Base-by-base conservation (phyloP, 2,888 invertebrate species). In the Orthosia gothica region DNA sequence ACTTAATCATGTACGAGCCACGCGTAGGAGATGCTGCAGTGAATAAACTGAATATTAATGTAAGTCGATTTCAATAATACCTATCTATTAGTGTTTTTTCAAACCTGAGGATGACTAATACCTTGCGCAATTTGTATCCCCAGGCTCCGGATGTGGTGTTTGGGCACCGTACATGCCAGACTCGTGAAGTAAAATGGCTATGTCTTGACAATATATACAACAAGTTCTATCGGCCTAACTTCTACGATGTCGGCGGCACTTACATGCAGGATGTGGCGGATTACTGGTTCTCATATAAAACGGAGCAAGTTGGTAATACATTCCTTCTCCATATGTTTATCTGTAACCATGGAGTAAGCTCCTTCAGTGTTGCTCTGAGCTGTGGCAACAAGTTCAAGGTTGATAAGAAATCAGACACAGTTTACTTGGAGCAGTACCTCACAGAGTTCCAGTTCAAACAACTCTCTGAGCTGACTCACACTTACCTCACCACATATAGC, bases 181-280 rank as follows among this genome's bases (percentile, higher is more conserved):
- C 96, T 3, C 84, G 84, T 2, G 91, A 94, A 49, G 94, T 91
- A 0, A 93, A 91, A 71, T 96, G 95, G 94, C 80, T 96, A 40
- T 91, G 93, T 70, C 57, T 96, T 0, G 91, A 92, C 16, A 87
- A 93, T 40, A 87, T 95, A 16, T 95, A 94, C 76, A 88, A 92
- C 54, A 96, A 96, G 84, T 89, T 95, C 5, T 89, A 94, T 70
- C 88, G 95, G 9, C 93, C 94, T 0, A 93, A 94, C 79, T 90
- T 92, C 23, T 96, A 95, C 73, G 95, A 96, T 64, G 91, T 96
- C 32, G 96, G 96, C 16, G 95, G 95, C 45, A 94, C 96, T 0
- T 94, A 94, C 73, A 90, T 91, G 47, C 87, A 92, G 40, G 92
- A 94, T 59, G 87, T 92, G 1, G 89, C 92, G 0, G 95, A 96